A percentile compares a stretch with the other conserved stretches of the same genome.
These are phyloP conservation scores for Argya squamiceps DNA, from an alignment of 2,797 vertebrate genomes.

Conservation along the genomic window DNA sequence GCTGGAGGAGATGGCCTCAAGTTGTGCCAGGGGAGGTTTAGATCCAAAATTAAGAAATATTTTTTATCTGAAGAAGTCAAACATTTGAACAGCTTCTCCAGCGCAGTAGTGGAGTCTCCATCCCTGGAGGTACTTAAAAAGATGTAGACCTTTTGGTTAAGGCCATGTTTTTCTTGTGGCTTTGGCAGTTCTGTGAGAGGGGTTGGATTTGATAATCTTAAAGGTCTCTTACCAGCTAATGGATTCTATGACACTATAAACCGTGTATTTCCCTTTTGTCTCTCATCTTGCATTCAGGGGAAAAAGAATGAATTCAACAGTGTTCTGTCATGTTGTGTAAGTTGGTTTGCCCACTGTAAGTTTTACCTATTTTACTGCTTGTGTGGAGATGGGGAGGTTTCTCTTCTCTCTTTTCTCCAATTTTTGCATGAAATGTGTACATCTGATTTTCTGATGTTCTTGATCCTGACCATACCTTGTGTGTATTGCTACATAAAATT, in stretches of 20 bases:
- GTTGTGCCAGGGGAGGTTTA: not conserved
- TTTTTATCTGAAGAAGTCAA: not conserved
- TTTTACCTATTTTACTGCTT: not conserved
- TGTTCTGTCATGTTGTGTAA: not conserved
- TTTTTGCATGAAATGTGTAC: not conserved
- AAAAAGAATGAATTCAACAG: not conserved
- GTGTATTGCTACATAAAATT: not conserved
- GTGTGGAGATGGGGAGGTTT: not conserved
- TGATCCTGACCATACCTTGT: not conserved
- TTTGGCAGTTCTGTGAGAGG: not conserved
- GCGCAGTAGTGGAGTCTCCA: not conserved
- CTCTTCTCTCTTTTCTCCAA: not conserved
- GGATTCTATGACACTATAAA: not conserved
- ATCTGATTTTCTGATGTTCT: not conserved
- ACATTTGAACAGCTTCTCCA: not conserved
- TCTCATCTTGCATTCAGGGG: not conserved
- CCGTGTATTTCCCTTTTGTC: not conserved
- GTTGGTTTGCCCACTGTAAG: not conserved
- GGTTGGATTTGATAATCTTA: not conserved
- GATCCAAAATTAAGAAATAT: not conserved
- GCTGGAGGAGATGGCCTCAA: not conserved
- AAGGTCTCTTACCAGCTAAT: not conserved
- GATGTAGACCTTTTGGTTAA: not conserved
- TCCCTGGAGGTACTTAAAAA: not conserved
- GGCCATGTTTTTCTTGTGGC: not conserved